Percentiles rank a stretch among this genome's conserved stretches.
phyloP scores from a whole-genome alignment of 2,888 invertebrate genomes.

The Campoplex capitator region DNA sequence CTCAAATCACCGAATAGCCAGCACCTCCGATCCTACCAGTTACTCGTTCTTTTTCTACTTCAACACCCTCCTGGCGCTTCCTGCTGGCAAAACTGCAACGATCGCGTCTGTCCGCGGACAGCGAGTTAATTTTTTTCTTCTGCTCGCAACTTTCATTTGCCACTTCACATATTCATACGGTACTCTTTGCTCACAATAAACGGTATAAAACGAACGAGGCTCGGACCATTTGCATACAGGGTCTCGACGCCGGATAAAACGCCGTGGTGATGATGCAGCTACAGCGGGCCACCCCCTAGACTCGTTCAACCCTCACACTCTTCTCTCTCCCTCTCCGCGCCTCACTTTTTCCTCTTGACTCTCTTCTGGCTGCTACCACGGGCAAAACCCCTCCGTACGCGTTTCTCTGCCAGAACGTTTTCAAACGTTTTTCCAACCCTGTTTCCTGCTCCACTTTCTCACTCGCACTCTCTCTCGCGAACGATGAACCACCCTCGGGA shows the following conservation, averaged over 20 bases:
- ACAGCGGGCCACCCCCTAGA: conserved; percentile 62
- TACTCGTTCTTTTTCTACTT: conserved; percentile 42
- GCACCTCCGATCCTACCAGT: conserved; percentile 35
- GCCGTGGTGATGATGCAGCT: conserved; percentile 68
- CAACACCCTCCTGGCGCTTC: neutral
- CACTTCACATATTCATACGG: conserved; percentile 81
- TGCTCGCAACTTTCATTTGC: conserved; percentile 75
- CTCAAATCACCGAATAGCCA: conserved; percentile 33
- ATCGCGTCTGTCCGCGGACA: conserved; percentile 53
- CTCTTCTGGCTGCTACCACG: conserved; percentile 48
- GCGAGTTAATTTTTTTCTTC: conserved; percentile 69
- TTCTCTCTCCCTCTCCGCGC: conserved; percentile 29
- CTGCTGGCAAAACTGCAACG: conserved; percentile 31
- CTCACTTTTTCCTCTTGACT: conserved; percentile 42
- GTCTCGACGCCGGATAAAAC: conserved; percentile 77
- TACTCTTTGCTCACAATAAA: conserved; percentile 82
- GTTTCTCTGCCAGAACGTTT: conserved; percentile 48
- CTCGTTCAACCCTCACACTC: conserved; percentile 59
- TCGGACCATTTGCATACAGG: conserved; percentile 82
- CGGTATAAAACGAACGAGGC: conserved; percentile 58
- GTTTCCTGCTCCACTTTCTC: conserved; percentile 9
- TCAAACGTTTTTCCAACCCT: conserved; percentile 63
- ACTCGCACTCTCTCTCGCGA: conserved; percentile 11
- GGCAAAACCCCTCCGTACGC: conserved; percentile 42
- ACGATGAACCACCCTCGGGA: conserved; percentile 82